phyloP scores from a whole-genome alignment of 2,888 invertebrate genomes.

The Watsonalla cultraria region DNA sequence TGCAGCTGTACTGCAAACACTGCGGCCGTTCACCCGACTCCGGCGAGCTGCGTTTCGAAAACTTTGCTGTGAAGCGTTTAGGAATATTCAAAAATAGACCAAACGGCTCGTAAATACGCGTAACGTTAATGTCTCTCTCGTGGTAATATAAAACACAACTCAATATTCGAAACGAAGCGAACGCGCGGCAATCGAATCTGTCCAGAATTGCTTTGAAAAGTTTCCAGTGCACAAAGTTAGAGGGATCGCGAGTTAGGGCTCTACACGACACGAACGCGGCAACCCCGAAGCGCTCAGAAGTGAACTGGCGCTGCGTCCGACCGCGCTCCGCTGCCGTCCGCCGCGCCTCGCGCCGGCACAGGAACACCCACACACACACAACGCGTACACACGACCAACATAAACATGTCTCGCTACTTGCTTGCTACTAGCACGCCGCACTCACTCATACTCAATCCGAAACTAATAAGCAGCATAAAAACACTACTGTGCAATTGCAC shows the following conservation, averaged over 20 bases:
- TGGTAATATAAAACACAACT: conserved; percentile 38
- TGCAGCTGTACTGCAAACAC: conserved; percentile 70
- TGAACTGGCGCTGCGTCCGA: conserved; percentile 56
- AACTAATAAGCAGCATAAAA: conserved; percentile 73
- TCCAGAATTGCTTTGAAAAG: conserved; percentile 66
- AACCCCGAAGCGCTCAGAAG: conserved; percentile 64
- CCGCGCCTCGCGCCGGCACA: conserved; percentile 55
- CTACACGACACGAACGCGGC: conserved; percentile 58
- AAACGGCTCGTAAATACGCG: conserved; percentile 57
- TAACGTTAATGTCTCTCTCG: conserved; percentile 48
- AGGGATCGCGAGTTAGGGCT: conserved; percentile 63
- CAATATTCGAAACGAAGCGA: conserved; percentile 42
- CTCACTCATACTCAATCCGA: conserved; percentile 40
- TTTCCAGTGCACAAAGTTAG: conserved; percentile 76
- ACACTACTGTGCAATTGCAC: conserved; percentile 65
- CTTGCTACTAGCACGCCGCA: conserved; percentile 2
- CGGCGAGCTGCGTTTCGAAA: conserved; percentile 74
- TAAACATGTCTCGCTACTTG: conserved; percentile 25
- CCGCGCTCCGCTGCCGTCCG: conserved; percentile 40
- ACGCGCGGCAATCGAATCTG: conserved; percentile 44
- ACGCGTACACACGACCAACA: conserved; percentile 28
- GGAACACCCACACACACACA: conserved; percentile 56
- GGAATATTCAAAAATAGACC: conserved; percentile 77
- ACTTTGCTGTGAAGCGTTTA: conserved; percentile 72
- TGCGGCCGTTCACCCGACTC: conserved; percentile 74